Evolutionary conservation across 1,140 invertebrate genomes (phyloP), one percentile per base, ranked within the genome.

Genomic region (Hesperophylax magnus): DNA sequence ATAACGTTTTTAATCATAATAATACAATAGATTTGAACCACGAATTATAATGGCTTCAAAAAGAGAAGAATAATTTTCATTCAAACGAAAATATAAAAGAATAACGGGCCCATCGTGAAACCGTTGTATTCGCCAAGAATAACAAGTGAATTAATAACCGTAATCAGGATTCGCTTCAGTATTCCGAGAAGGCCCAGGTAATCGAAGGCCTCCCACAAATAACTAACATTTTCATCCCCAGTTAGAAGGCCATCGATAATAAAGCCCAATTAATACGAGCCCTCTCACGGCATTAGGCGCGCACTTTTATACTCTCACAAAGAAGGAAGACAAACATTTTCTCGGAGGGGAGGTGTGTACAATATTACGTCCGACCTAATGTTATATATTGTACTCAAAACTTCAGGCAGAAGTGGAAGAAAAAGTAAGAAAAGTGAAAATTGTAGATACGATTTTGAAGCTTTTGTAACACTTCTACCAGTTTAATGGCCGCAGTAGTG

Each of bases 181-280:
- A 61, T 61, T 61, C 58, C 20, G 15, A 61, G 58, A 61, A 22
- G n/a, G 3, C 11, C 18, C 3, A 61, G 58, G 24, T 20, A 61
- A 61, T 61, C 11, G 9, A 61, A 14, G n/a, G n/a, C 18, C 18
- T 24, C 58, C 58, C 24, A 18, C 58, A 61, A 27, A 67, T 31
- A 67, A 47, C 39, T 14, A 47, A 47, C 14, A 47, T 67, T 67
- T 27, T 67, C 63, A 27, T 67, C 15, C 63, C 18, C 24, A 0
- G 58, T 61, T 27, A 67, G 63, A 67, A 67, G 63, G 63, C 31
- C 63, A 67, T 34, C 63, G 63, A 67, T 67, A 67, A 67, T 67
- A 67, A 22, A 61, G n/a, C 63, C 14, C 31, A 27, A 67, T 67
- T 67, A 67, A 67, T 27, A 67, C 22, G 31, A 67, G 7, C 63